Base-by-base conservation (phyloP, 2,113 vertebrate species). In the Cavia aperea region DNA sequence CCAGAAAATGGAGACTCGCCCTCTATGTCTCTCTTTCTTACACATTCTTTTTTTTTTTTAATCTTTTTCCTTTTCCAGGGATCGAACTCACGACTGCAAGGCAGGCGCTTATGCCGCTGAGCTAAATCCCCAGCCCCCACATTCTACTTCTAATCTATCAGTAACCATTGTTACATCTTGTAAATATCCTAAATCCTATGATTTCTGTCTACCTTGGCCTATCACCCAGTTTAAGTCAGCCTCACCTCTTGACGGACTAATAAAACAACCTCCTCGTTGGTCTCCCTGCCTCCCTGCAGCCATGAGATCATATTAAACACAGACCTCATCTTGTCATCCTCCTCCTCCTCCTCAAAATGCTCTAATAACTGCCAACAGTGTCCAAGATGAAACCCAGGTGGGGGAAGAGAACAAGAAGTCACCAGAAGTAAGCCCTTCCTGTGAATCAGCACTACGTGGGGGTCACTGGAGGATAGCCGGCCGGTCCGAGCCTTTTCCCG, bases 381-480 rank as follows among this genome's bases (percentile, higher is more conserved):
- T 81, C 83, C 60, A 87, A 93, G 73, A 54, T 29, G 84, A 81
- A 93, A 81, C 56, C 13, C 31, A 56, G 56, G 56, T 56, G 56
- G 56, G 14, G 56, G 56, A 16, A 56, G 56, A 56, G 56, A 56
- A 56, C 56, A 56, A 56, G 56, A 56, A 56, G 56, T 56, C 15
- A 16, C 56, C 56, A 56, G 15, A 4, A 56, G 56, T 18, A 56
- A 56, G 56, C 56, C 56, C 56, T 56, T 2, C 56, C 56, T 56
- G 56, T 15, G 16, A 56, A 56, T 56, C 56, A 56, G 56, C 56
- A 56, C 56, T 15, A 56, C 16, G 56, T 5, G 16, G 2, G 5
- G 56, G 56, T 15, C 16, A 15, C 56, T 56, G 56, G 56, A 5
- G 56, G 56, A 56, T 2, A 56, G 56, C 16, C 56, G 16, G 15